Evolutionary conservation across 2,797 vertebrate species (phyloP), one percentile per base, ranked within the genome.

Genomic region (Myotis myotis): DNA sequence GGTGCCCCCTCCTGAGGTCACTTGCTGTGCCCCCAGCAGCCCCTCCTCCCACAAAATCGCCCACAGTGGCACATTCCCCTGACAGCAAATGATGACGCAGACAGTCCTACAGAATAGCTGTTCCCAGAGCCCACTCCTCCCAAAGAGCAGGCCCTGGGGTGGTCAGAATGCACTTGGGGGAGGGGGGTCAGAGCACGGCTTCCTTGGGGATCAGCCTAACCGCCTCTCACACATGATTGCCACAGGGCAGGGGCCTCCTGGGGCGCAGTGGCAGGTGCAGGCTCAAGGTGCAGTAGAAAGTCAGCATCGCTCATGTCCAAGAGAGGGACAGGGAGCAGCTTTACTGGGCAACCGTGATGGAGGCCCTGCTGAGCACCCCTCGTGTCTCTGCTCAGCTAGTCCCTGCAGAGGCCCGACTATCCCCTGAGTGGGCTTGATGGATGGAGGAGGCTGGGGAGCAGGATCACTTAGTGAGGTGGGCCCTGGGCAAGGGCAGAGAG

Each of bases 341-440:
- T 57, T 17, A 7, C 11, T 9, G 30, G 6, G 41, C 0, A 0
- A 12, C 38, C 22, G 1, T 28, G 1, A 13, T 0, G 12, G 20
- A 57, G 15, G 23, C 9, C 4, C 0, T 4, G 4, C 6, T 23
- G 30, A 38, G 22, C 41, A 0, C 3, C 30, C 22, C 47, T 16
- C 70, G 8, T 2, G 0, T 3, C 4, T 75, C 57, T 23, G 8
- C 47, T 62, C 1, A 0, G 20, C 23, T 11, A 0, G 0, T 44
- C 41, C 51, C 11, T 25, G 16, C 36, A 60, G 23, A 1, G 1
- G 1, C 6, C 6, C 8, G 10, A 64, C 2, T 36, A 19, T 38
- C 0, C 2, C 33, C 47, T 38, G 72, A 11, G 0, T 2, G 28
- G 15, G 20, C 41, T 3, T 3, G 3, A 3, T 23, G 47, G 30